Conservation (phyloP, 2,797 vertebrate genomes). For the Peromyscus attwateri region DNA sequence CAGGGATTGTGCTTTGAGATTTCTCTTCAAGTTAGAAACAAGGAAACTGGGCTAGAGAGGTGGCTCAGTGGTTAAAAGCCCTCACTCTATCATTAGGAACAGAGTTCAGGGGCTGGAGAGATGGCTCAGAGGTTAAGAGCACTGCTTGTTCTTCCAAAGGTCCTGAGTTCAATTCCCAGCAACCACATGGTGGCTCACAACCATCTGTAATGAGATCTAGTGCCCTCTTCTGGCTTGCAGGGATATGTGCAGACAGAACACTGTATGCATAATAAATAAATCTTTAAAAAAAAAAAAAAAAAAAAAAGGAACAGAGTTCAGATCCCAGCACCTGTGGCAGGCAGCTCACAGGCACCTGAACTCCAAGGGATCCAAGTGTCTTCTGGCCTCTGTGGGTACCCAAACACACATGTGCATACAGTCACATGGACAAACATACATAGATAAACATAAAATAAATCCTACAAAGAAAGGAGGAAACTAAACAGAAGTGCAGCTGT, state of each 20-base stretch:
- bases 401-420: neutral
- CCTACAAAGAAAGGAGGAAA: neutral
- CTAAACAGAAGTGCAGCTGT: neutral
- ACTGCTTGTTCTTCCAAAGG: too few relatives aligned
- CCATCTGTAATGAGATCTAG: too few relatives aligned
- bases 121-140: neutral
- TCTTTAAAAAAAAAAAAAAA: too few relatives aligned
- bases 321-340: neutral
- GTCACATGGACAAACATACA: neutral
- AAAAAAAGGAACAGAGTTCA: neutral
- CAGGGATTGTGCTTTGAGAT: neutral
- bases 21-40: slow-evolving; percentile 6
- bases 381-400: neutral
- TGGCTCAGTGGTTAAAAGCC: neutral
- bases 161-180: too few relatives aligned
- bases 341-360: neutral
- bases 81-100: too few relatives aligned
- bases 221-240: too few relatives aligned
- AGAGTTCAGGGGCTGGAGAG: neutral
- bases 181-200: too few relatives aligned
- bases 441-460: neutral
- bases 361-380: neutral
- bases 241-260: too few relatives aligned
- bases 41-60: neutral
- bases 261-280: too few relatives aligned